Evolutionary conservation across 2,888 invertebrate species (phyloP), one percentile per base, ranked within the genome.

Genomic region (Latrodectus hesperus): DNA sequence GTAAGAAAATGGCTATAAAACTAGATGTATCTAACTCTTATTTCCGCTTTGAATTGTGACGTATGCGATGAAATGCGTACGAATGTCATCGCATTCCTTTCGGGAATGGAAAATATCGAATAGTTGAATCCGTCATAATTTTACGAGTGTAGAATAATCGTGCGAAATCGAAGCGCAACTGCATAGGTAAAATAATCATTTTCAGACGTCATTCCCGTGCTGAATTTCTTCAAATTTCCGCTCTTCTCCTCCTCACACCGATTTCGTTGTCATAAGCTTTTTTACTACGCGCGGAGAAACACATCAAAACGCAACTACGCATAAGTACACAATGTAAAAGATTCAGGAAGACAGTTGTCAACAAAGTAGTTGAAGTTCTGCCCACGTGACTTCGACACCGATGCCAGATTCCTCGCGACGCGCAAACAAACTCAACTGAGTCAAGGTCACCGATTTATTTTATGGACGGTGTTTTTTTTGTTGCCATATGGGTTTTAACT

Each of bases 381-480:
- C 71, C 77, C 86, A 86, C 86, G 86, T 86, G 86, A 86, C 77
- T 73, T 10, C 52, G 81, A 72, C 81, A 38, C 53, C 72, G 86
- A 76, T 81, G 86, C 86, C 86, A 86, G 86, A 86, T 81, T 79
- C 71, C 49, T 67, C 71, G 60, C 60, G 86, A 71, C 76, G 86
- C 81, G 72, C 81, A 86, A 86, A 86, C 85, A 86, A 86, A 86
- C 86, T 70, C 71, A 77, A 84, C 77, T 86, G 86, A 86, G 86
- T 86, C 86, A 86, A 86, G 86, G 86, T 86, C 86, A 72, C 80
- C 75, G 81, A 77, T 80, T 81, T 86, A 76, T 86, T 80, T 86
- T 86, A 76, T 86, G 80, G 80, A 67, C n/a, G 52, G n/a, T 71
- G 68, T 70, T 26, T 26, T 55, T 76, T 68, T 74, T 74, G 74